A percentile compares a stretch with the other conserved stretches of the same genome.
phyloP scores from a whole-genome alignment of 2,113 vertebrate species.

The Macrotis lagotis region DNA sequence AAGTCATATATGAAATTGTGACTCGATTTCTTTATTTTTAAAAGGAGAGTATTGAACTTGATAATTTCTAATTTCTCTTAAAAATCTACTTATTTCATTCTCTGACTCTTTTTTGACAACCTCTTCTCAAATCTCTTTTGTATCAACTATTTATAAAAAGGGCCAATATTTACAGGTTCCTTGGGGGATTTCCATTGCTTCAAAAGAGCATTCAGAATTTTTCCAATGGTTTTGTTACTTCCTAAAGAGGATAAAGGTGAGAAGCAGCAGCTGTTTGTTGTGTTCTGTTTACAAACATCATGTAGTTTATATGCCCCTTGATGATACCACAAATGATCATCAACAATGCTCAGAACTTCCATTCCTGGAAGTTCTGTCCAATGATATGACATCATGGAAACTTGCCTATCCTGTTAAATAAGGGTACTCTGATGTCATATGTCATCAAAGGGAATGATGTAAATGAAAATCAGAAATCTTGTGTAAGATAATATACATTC shows the following conservation, averaged over 20 bases:
- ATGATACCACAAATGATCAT: background rate
- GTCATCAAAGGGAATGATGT: background rate
- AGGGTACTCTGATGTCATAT: background rate
- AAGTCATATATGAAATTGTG: background rate
- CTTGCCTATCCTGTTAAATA: background rate
- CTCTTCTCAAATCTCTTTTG: background rate
- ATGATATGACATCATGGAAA: background rate
- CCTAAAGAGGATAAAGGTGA: background rate
- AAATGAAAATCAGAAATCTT: background rate
- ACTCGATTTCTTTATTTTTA: background rate
- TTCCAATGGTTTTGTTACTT: background rate
- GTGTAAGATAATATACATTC: background rate
- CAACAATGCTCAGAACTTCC: background rate
- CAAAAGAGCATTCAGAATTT: background rate
- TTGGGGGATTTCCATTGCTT: background rate
- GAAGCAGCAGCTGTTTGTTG: background rate
- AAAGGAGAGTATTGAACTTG: background rate
- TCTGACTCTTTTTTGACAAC: background rate
- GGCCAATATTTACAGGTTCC: background rate
- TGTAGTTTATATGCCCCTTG: background rate
- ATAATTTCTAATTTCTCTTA: background rate
- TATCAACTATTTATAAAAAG: background rate
- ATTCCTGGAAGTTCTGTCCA: background rate
- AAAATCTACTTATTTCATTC: background rate
- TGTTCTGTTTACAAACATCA: background rate